A percentile compares a stretch with the other conserved stretches of the same genome.
These are phyloP conservation scores for Falco peregrinus DNA, from an alignment of 2,797 vertebrate species.

Conservation along the genomic window DNA sequence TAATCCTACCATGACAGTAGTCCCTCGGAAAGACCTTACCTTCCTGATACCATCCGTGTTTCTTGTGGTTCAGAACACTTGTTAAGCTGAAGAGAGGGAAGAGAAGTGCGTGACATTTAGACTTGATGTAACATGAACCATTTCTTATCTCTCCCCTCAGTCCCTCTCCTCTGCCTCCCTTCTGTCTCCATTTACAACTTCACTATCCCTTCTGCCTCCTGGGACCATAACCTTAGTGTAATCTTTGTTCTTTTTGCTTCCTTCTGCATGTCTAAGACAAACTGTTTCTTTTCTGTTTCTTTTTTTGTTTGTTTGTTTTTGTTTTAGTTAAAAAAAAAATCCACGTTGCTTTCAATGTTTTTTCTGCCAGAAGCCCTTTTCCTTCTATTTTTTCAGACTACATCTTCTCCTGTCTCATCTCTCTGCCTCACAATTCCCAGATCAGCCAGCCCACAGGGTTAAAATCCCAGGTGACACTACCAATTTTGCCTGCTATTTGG, in stretches of 20 bases:
- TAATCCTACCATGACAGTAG: background rate
- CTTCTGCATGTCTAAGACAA: conserved; percentile 21
- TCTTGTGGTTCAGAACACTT: conserved; percentile 48
- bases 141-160: conserved; percentile 60
- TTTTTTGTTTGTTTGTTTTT: too few species aligned
- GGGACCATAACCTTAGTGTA: conserved; percentile 41
- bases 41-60: conserved; percentile 45
- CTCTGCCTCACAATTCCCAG: background rate
- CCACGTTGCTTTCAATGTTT: background rate
- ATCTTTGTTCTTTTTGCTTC: conserved; percentile 31
- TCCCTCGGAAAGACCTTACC: background rate
- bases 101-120: conserved; percentile 53
- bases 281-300: background rate
- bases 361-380: background rate
- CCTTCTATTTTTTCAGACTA: background rate
- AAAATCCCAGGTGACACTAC: background rate
- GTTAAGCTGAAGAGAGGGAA: conserved; percentile 39
- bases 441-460: background rate
- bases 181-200: conserved; percentile 57
- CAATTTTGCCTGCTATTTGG: background rate
- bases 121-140: conserved; percentile 53
- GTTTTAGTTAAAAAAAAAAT: background rate
- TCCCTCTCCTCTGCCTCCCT: conserved; percentile 1
- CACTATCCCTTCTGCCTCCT: conserved; percentile 32
- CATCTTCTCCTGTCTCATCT: background rate